Percentiles rank a stretch among this genome's conserved stretches.
phyloP scores from a whole-genome alignment of 2,113 vertebrate genomes.

The Nansenia antarctica region DNA sequence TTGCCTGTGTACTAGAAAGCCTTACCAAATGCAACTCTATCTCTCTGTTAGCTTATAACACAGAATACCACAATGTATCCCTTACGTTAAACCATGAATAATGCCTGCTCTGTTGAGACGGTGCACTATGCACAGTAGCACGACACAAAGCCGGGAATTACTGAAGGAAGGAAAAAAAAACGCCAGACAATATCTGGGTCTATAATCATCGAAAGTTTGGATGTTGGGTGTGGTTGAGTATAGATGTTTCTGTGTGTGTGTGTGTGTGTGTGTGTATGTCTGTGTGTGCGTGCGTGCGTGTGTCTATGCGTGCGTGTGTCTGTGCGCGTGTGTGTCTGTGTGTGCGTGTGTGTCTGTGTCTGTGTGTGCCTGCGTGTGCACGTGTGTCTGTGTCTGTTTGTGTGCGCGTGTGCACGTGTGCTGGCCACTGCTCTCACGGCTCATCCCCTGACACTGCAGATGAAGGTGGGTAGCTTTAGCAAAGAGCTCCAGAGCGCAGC shows the following conservation, averaged over 20 bases:
- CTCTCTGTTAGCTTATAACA: no score
- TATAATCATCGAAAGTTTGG: neutral
- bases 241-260: neutral
- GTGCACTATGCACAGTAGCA: neutral
- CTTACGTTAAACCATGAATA: neutral
- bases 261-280: neutral
- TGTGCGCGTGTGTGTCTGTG: neutral
- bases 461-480: constrained; percentile 48
- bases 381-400: neutral
- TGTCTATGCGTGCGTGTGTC: neutral
- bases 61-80: no score
- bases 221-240: neutral
- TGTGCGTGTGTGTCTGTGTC: neutral
- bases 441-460: constrained; percentile 28
- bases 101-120: neutral
- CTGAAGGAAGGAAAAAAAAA: neutral
- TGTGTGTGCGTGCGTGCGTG: neutral
- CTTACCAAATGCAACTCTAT: no score
- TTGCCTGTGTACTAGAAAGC: no score
- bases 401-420: neutral
- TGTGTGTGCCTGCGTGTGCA: neutral
- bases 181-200: neutral
- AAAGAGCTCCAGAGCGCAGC: constrained; percentile 49
- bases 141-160: constrained; percentile 1
- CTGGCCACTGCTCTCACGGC: constrained; percentile 7